Conservation (phyloP, 2,113 vertebrate species). For the Chinchilla lanigera region DNA sequence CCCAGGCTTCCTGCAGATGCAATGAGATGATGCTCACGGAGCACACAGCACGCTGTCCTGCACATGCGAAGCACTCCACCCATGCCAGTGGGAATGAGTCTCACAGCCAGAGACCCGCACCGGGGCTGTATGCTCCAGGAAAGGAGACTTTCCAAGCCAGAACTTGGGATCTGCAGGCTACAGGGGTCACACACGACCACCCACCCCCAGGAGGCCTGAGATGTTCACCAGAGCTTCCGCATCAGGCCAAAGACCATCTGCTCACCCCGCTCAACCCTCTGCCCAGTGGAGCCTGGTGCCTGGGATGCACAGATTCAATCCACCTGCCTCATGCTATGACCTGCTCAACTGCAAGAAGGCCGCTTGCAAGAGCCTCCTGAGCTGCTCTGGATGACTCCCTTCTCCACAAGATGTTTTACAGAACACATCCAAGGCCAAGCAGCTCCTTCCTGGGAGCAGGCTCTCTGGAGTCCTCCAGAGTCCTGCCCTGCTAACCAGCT, state of each 20-base stretch:
- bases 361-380: not conserved
- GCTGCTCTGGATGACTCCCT: not conserved
- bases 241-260: not conserved
- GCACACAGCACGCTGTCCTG: accelerated
- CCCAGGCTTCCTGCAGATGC: not conserved
- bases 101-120: not conserved
- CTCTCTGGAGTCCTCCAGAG: not conserved
- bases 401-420: not conserved
- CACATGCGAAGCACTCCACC: accelerated
- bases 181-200: not conserved
- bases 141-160: not conserved
- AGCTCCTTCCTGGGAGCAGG: not conserved
- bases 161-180: not conserved
- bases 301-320: accelerated
- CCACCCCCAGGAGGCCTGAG: not conserved
- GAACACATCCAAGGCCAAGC: not conserved
- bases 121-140: not conserved
- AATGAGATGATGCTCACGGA: accelerated
- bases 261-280: not conserved
- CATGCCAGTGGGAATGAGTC: not conserved
- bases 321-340: no score
- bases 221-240: not conserved
- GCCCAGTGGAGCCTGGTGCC: not conserved
- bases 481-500: not conserved
- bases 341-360: not conserved